phyloP scores from a whole-genome alignment of 1,140 invertebrate genomes.

The Bombus balteatus region DNA sequence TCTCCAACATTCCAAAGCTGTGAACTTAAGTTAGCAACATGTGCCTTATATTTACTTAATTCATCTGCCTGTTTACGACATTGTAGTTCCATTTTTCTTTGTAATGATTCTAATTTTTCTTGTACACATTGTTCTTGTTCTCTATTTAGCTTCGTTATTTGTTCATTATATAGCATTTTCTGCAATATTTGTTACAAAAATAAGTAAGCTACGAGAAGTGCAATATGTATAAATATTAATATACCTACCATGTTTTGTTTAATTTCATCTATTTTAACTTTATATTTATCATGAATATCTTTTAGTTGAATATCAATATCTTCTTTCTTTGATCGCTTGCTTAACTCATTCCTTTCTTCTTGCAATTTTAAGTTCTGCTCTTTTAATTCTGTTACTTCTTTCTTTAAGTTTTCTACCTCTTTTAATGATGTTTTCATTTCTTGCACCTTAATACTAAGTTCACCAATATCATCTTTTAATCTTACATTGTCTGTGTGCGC shows the following conservation, averaged over 20 bases:
- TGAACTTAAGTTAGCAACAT: conserved; percentile 82
- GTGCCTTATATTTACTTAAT: conserved; percentile 83
- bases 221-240: conserved; percentile 53
- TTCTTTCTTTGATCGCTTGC: conserved; percentile 51
- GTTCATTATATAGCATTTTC: conserved; percentile 78
- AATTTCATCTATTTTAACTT: conserved; percentile 76
- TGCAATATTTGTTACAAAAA: conserved; percentile 56
- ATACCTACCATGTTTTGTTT: conserved; percentile 79
- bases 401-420: conserved; percentile 54
- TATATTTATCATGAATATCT: conserved; percentile 76
- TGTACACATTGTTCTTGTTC: conserved; percentile 82
- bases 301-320: conserved; percentile 69
- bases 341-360: conserved; percentile 46
- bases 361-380: conserved; percentile 50
- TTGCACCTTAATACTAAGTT: conserved; percentile 70
- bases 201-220: conserved; percentile 28
- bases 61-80: conserved; percentile 83
- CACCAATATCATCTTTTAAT: conserved; percentile 75
- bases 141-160: conserved; percentile 81
- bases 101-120: conserved; percentile 80
- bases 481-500: conserved; percentile 72
- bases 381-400: conserved; percentile 55
- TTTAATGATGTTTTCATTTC: conserved; percentile 55
- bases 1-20: conserved; percentile 85
- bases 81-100: conserved; percentile 76